phyloP scores from a whole-genome alignment of 2,888 invertebrate genomes.

The Apamea sordens region DNA sequence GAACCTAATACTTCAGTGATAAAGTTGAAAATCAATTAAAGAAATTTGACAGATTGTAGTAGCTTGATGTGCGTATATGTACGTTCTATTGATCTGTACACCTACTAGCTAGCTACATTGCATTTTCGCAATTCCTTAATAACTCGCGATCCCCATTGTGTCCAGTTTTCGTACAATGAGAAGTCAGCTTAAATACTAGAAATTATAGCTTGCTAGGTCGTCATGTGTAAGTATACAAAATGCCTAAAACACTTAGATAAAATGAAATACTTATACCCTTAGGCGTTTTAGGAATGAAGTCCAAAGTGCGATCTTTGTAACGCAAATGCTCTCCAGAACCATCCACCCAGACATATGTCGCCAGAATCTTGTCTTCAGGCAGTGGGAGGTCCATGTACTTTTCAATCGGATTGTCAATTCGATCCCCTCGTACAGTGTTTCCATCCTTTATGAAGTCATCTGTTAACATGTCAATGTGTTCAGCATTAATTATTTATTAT shows the following conservation, averaged over 20 bases:
- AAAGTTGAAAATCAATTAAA: too few relatives aligned
- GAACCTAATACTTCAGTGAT: too few relatives aligned
- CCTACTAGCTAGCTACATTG: too few relatives aligned
- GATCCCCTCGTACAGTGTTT: neutral
- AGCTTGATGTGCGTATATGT: too few relatives aligned
- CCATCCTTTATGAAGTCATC: neutral
- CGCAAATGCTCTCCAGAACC: constrained; percentile 96
- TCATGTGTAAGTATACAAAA: neutral
- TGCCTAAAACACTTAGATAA: neutral
- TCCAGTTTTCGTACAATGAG: too few relatives aligned
- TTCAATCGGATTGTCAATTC: constrained; percentile 91
- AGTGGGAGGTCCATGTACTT: constrained; percentile 94
- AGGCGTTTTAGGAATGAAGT: constrained; percentile 93
- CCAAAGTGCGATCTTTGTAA: constrained; percentile 96
- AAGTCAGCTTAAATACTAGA: neutral
- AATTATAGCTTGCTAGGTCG: neutral
- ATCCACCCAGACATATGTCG: constrained; percentile 98
- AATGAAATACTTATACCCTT: constrained; percentile 86
- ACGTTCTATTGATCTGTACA: too few relatives aligned
- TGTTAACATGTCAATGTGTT: constrained; percentile 12
- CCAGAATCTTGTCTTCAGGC: constrained; percentile 94
- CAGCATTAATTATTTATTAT: neutral
- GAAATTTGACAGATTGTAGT: too few relatives aligned
- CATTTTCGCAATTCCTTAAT: too few relatives aligned
- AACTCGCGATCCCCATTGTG: too few relatives aligned